Conservation (phyloP, 2,113 vertebrate genomes). For the Semicossyphus pulcher region DNA sequence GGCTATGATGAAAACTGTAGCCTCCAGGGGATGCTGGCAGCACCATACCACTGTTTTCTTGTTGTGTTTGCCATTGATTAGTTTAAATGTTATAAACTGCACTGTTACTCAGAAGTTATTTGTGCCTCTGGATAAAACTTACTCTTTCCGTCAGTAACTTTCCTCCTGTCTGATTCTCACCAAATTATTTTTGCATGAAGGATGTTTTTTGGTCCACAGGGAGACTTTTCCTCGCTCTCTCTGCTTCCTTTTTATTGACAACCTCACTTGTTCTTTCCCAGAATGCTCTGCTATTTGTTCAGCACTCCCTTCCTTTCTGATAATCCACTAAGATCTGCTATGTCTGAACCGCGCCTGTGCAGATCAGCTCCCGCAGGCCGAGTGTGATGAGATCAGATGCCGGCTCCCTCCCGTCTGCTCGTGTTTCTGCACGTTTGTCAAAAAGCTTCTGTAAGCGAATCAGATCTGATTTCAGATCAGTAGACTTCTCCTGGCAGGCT, state of each 20-base stretch:
- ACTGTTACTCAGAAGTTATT: not conserved
- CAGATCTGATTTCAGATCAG: slow-evolving; percentile 18
- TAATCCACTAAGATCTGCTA: slow-evolving; percentile 1
- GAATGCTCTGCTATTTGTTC: slow-evolving; percentile 8
- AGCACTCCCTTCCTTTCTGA: slow-evolving; percentile 16
- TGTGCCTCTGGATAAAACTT: not conserved
- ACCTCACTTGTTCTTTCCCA: not conserved
- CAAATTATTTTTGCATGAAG: not conserved
- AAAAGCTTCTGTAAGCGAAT: slow-evolving; percentile 4
- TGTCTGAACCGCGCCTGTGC: not conserved
- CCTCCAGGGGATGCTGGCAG: too few species aligned
- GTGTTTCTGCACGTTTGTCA: slow-evolving; percentile 26
- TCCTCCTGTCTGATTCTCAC: not conserved
- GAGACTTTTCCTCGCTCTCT: not conserved
- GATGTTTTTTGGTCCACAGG: not conserved
- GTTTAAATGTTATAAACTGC: too few species aligned
- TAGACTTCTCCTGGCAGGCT: slow-evolving; percentile 3
- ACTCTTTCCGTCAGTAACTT: not conserved
- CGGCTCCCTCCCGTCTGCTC: not conserved
- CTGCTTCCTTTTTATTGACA: not conserved
- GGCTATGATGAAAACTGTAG: too few species aligned
- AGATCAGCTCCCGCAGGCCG: slow-evolving; percentile 6
- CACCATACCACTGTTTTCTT: too few species aligned
- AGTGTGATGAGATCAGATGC: not conserved
- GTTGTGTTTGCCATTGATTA: too few species aligned